Evolutionary conservation across 2,888 invertebrate species (phyloP), one percentile per base, ranked within the genome.

Genomic region (Sinopyrophorus schimmeli): DNA sequence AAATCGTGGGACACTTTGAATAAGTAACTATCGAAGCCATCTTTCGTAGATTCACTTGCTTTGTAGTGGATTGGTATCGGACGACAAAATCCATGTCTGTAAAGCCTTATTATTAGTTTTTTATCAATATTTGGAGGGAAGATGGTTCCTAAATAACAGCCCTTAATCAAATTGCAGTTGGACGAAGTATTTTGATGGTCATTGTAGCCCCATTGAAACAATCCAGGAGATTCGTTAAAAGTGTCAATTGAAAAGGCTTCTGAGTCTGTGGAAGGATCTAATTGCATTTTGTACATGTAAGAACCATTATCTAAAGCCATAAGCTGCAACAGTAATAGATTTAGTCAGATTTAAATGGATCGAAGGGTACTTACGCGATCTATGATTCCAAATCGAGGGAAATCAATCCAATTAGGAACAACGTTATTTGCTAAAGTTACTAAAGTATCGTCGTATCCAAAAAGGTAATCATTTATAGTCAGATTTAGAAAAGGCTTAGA

Each of bases 381-480:
- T 57, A 92, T 72, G 30, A 92, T 76, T 0, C 92, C 92, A 59
- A 92, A 87, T 62, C 81, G 83, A 10, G 78, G 74, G 62, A 90
- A 92, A 60, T 89, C 82, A 6, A 92, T 86, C 77, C 89, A 86
- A 30, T 79, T 81, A 0, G 92, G 91, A 9, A 91, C 68, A 24
- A 89, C 70, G 14, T 76, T 79, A 56, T 86, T 80, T 0, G 87
- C 89, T 17, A 89, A 66, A 1, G 75, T 74, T 30, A 92, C 82
- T 28, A 92, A 65, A 0, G 79, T 76, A 64, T 92, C 91, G 1
- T 88, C 81, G 67, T 90, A 91, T 0, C 92, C 92, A 88, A 89
- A 91, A n/a, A 92, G 73, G 64, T 84, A 87, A 15, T 89, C 84
- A 46, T 87, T 73, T 0, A 85, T 83, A 0, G 80, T 77, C 20